These are phyloP conservation scores for Coelopa frigida DNA, from an alignment of 1,140 invertebrate genomes.

Conservation along the genomic window DNA sequence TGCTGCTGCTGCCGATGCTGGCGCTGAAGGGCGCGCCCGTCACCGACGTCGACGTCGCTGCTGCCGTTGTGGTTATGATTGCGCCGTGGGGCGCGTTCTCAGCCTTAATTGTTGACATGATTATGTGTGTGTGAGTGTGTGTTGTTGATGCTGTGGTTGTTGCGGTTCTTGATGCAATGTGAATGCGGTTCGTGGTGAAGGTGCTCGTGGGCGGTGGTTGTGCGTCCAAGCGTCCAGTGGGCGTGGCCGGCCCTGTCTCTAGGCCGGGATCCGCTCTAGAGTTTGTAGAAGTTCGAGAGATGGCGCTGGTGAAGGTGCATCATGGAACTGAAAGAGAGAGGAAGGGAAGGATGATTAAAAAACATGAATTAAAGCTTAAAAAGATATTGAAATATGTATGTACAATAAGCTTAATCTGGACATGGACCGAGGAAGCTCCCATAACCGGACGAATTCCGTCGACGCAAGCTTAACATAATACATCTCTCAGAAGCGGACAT, in stretches of 20 bases:
- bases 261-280: too few relatives aligned
- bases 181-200: background rate
- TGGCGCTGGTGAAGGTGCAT: slow-evolving; percentile 41
- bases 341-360: slow-evolving; percentile 2
- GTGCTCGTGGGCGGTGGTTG: slow-evolving; percentile 1
- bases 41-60: slow-evolving; percentile 9
- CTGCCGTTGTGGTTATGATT: slow-evolving; percentile 17
- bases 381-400: background rate
- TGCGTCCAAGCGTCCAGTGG: too few relatives aligned
- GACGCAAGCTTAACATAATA: too few relatives aligned
- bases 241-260: too few relatives aligned
- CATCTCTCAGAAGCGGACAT: too few relatives aligned
- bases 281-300: slow-evolving; percentile 41
- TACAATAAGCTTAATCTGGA: slow-evolving; percentile 1
- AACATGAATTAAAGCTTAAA: background rate
- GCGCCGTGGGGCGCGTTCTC: slow-evolving; percentile 17
- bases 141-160: too few relatives aligned
- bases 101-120: slow-evolving; percentile 38
- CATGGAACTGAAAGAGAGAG: background rate
- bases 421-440: background rate
- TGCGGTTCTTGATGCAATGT: too few relatives aligned
- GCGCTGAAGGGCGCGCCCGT: slow-evolving; percentile 21
- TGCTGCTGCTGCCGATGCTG: slow-evolving; percentile 28
- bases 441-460: too few relatives aligned
- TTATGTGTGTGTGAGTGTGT: too few relatives aligned